A percentile compares a stretch with the other conserved stretches of the same genome.
Conservation (phyloP, 2,888 invertebrate genomes). For the Noctua fimbriata region DNA sequence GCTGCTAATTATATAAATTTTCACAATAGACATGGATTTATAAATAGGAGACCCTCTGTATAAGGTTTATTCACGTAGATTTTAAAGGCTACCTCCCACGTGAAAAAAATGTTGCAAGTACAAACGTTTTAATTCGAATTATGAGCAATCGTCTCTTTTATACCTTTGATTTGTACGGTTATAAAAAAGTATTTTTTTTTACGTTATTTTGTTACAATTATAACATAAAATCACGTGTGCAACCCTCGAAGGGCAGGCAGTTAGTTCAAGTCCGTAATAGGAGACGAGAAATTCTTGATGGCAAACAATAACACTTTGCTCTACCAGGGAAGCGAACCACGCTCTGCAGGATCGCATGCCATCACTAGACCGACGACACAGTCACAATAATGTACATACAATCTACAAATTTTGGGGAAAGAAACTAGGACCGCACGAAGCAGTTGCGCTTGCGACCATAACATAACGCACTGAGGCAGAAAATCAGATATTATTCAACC, state of each 20-base stretch:
- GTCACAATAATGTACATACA: neutral
- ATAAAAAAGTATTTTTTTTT: neutral
- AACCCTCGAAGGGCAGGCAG: neutral
- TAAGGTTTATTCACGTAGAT: constrained; percentile 1
- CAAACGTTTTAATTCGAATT: neutral
- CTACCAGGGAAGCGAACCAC: neutral
- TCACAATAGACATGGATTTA: neutral
- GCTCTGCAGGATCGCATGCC: neutral
- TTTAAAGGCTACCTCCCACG: neutral
- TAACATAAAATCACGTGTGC: neutral
- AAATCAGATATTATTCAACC: constrained; percentile 18
- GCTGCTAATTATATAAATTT: neutral
- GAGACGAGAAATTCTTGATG: neutral
- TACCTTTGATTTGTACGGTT: neutral
- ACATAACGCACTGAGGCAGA: constrained; percentile 18
- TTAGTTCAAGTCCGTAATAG: neutral
- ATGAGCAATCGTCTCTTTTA: neutral
- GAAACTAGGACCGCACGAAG: neutral
- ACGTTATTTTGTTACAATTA: neutral
- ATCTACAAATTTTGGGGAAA: neutral
- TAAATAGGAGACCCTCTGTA: neutral
- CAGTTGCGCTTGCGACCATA: neutral
- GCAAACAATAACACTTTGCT: neutral
- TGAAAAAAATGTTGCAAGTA: neutral
- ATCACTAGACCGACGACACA: neutral